Evolutionary conservation across 2,888 invertebrate species (phyloP).

Genomic region (Julus scanicus): DNA sequence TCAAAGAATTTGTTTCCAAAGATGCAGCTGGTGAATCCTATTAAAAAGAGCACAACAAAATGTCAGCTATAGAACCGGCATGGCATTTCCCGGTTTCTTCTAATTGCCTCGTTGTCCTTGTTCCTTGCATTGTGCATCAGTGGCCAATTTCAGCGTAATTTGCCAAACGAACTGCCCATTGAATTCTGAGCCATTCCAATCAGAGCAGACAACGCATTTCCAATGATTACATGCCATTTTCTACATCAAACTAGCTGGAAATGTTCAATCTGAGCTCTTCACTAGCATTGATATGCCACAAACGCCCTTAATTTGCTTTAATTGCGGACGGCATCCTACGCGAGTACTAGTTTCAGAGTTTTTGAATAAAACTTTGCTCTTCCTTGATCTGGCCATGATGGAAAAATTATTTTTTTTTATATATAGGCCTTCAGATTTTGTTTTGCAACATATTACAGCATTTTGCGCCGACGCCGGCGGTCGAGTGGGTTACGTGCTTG

Average conservation of each 20-base stretch:
- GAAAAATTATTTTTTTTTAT: not conserved
- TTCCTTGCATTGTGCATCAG: constrained; percentile 30
- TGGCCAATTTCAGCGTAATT: constrained; percentile 21
- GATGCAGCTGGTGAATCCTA: not conserved
- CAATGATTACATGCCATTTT: constrained; percentile 24
- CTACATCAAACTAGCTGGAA: not conserved
- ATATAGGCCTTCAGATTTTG: no score
- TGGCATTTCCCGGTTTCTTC: not conserved
- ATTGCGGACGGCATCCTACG: not conserved
- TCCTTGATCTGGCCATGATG: not conserved
- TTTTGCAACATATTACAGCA: not conserved
- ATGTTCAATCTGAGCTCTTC: constrained; percentile 22
- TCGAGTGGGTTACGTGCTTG: no score
- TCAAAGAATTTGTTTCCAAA: not conserved
- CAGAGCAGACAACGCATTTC: not conserved
- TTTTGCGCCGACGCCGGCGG: no score
- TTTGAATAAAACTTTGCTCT: not conserved
- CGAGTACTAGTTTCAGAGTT: not conserved
- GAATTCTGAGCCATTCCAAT: not conserved
- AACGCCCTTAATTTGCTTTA: constrained; percentile 27
- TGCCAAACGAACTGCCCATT: not conserved
- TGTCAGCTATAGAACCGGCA: not conserved
- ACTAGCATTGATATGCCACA: constrained; percentile 24
- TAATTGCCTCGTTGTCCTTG: constrained; percentile 29
- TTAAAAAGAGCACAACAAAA: constrained; percentile 4